Percentiles rank a stretch among this genome's conserved stretches.
Evolutionary conservation across 2,888 invertebrate genomes (phyloP).

Genomic region (Hypselothyrea guttata): DNA sequence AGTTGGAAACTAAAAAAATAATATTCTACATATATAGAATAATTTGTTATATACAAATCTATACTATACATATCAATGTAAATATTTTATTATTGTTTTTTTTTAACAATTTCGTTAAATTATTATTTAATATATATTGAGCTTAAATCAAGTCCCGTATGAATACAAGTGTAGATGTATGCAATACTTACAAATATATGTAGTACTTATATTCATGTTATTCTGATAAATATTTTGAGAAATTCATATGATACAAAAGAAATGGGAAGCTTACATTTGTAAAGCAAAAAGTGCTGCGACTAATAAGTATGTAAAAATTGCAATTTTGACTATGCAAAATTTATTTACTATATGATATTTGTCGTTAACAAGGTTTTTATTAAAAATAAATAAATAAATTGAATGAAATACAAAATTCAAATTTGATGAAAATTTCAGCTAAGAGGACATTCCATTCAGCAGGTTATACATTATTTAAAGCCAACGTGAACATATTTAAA

Average conservation of each 20-base stretch:
- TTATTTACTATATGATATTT: conserved; percentile 12
- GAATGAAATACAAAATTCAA: conserved; percentile 32
- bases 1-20: background rate
- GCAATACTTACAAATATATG: conserved; percentile 3
- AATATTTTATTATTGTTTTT: conserved; percentile 14
- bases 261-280: conserved; percentile 3
- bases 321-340: conserved; percentile 36
- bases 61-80: conserved; percentile 9
- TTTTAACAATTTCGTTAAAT: background rate
- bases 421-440: conserved; percentile 61
- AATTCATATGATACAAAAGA: conserved; percentile 23
- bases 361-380: conserved; percentile 32
- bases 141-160: conserved; percentile 7
- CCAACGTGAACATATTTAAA: conserved; percentile 51
- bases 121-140: conserved; percentile 9
- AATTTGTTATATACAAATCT: background rate
- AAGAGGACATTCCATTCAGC: conserved; percentile 71
- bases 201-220: too few species aligned
- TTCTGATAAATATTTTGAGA: conserved; percentile 13
- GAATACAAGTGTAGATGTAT: too few species aligned
- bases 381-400: conserved; percentile 29
- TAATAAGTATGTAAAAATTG: conserved; percentile 12
- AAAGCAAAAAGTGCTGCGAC: conserved; percentile 38
- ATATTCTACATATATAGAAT: background rate
- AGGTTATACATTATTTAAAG: conserved; percentile 58